Base-by-base conservation (phyloP, 1,140 invertebrate genomes). In the Diprion similis region DNA sequence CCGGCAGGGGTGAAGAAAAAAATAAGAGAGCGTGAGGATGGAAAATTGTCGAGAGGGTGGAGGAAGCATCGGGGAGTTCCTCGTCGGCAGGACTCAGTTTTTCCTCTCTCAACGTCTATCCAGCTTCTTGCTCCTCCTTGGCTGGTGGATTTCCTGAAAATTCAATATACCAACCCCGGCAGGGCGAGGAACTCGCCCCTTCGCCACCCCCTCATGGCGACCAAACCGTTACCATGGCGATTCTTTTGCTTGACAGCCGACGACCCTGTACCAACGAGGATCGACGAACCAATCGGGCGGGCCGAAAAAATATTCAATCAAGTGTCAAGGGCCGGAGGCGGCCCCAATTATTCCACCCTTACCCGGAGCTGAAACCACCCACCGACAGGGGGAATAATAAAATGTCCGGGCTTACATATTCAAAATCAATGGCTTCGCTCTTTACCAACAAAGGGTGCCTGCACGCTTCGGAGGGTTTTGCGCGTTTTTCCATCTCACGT, bases 221-320 rank as follows among this genome's bases (percentile, higher is more conserved):
- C 78, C 74, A 18, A 68, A 70, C 78, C 85, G 86, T 87, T 82
- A 85, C 86, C 86, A 86, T 85, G 84, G 83, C 75, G 86, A 86
- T 59, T 86, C 84, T 85, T 86, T 84, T 82, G 81, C 84, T 85
- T 85, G 85, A 84, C 85, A 86, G 84, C 84, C 84, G 84, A 84
- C 85, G 73, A 77, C 76, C 80, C 64, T 73, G 66, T 46, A 66
- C 68, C 75, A 71, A 71, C 51, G 78, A 78, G 78, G 78, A 37
- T 83, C 83, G 80, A 83, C 78, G 84, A 86, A 87, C 86, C 86
- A 87, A 87, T 87, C 86, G 84, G 83, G 84, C 83, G 82, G 80
- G 79, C 79, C 84, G 85, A 86, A 87, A 87, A 87, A 87, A 86
- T 87, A 87, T 87, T 87, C 85, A 86, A 87, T 87, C 86, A 86